Percentiles rank a stretch among this genome's conserved stretches.
Evolutionary conservation across 2,797 vertebrate species (phyloP).

Genomic region (Petrocephalus sullivani): DNA sequence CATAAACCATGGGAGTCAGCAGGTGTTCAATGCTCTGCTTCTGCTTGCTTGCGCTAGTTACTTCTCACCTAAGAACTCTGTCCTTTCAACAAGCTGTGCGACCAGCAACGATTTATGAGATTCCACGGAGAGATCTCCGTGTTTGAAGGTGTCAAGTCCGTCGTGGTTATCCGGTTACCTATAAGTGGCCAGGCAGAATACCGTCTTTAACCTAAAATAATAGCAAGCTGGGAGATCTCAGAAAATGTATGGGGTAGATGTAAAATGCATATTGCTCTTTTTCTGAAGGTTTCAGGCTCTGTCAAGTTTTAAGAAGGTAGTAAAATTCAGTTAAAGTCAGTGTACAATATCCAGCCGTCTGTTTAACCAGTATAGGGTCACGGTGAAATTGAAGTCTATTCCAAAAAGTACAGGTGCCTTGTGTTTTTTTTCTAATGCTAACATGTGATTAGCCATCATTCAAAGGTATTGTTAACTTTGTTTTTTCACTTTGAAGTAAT

Average conservation of each 20-base stretch:
- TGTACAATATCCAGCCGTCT: not conserved
- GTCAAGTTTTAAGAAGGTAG: not conserved
- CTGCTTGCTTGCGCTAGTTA: no score
- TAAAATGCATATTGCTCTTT: not conserved
- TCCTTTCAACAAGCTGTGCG: not conserved
- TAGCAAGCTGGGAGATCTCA: not conserved
- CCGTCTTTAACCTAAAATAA: not conserved
- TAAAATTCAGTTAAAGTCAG: not conserved
- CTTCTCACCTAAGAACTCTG: not conserved
- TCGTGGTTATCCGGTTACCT: not conserved
- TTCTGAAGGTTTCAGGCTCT: not conserved
- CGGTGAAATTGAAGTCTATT: not conserved
- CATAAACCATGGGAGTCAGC: not conserved
- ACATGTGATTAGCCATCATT: not conserved
- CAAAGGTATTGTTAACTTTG: not conserved
- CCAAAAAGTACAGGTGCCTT: not conserved
- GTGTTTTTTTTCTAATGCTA: not conserved
- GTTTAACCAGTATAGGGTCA: not conserved
- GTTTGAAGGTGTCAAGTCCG: not conserved
- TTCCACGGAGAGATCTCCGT: not conserved
- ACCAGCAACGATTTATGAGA: not conserved
- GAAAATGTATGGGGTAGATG: not conserved
- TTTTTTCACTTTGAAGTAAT: not conserved
- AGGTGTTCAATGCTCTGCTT: not conserved
- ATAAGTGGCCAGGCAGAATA: not conserved